A percentile compares a stretch with the other conserved stretches of the same genome.
These are phyloP conservation scores for Neoitamus cyanurus DNA, from an alignment of 2,888 invertebrate species.

Conservation along the genomic window DNA sequence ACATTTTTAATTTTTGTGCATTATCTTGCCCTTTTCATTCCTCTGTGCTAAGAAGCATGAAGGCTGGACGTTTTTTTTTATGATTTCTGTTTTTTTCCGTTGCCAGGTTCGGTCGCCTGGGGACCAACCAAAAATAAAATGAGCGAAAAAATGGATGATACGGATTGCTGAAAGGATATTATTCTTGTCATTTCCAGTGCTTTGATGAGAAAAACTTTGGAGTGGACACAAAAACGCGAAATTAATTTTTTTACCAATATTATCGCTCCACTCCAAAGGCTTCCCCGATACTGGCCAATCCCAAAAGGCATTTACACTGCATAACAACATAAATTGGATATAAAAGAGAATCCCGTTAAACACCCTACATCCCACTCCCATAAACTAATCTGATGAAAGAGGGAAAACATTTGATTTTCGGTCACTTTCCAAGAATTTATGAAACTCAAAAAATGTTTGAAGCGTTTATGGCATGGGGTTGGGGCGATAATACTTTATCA, in stretches of 20 bases:
- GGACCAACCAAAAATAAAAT: not conserved
- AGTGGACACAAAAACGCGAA: not conserved
- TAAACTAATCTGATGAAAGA: not conserved
- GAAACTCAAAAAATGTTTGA: no score
- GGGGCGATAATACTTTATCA: no score
- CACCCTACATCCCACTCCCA: not conserved
- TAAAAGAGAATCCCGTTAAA: not conserved
- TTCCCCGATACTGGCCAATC: not conserved
- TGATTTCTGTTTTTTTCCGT: not conserved
- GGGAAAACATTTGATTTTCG: not conserved
- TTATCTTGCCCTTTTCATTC: constrained; percentile 21
- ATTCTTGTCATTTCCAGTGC: not conserved
- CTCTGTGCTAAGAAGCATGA: not conserved
- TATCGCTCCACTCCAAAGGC: not conserved
- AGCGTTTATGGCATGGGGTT: no score
- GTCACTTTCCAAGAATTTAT: not conserved
- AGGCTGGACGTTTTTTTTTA: not conserved
- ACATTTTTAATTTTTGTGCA: constrained; percentile 40
- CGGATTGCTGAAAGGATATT: constrained; percentile 5
- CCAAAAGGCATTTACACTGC: not conserved
- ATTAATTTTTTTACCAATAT: not conserved
- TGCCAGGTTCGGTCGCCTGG: constrained; percentile 1
- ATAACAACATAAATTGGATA: not conserved
- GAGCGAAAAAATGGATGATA: not conserved
- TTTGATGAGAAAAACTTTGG: not conserved